Evolutionary conservation across 2,113 vertebrate genomes (phyloP).

Genomic region (Gulo gulo): DNA sequence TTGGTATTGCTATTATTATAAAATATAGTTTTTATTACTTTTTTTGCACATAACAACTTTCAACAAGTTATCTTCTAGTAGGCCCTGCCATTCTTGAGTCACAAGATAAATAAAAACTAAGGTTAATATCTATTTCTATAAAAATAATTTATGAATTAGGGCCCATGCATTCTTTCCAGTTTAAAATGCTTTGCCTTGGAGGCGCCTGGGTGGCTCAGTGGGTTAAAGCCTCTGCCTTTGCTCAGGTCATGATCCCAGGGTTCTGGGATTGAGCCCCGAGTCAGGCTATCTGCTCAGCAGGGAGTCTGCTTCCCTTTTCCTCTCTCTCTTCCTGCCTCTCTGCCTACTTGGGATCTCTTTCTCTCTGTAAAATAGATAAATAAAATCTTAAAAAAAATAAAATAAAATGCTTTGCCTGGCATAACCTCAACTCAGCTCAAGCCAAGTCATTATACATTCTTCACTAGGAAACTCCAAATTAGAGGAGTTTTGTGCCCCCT

Average conservation of each 20-base stretch:
- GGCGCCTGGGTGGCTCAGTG: too few species aligned
- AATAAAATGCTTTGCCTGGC: not conserved
- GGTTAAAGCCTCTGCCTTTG: too few species aligned
- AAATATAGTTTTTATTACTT: conserved; percentile 22
- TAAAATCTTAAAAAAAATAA: too few species aligned
- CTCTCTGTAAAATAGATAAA: too few species aligned
- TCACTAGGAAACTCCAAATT: not conserved
- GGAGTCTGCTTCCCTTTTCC: too few species aligned
- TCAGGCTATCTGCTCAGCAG: too few species aligned
- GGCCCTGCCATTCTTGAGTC: not conserved
- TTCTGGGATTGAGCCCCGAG: too few species aligned
- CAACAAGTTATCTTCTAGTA: not conserved
- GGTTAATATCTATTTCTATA: not conserved
- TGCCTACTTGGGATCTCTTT: too few species aligned
- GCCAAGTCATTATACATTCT: not conserved
- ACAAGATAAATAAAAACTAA: conserved; percentile 4
- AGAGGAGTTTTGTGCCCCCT: not conserved
- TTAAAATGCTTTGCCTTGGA: not conserved
- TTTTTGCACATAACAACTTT: not conserved
- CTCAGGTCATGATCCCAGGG: too few species aligned
- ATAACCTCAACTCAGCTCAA: not conserved
- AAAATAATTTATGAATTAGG: not conserved
- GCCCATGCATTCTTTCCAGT: not conserved
- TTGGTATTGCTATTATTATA: not conserved
- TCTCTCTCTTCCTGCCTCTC: too few species aligned